phyloP scores from a whole-genome alignment of 2,888 invertebrate genomes.

The Drosophila fungiperda region DNA sequence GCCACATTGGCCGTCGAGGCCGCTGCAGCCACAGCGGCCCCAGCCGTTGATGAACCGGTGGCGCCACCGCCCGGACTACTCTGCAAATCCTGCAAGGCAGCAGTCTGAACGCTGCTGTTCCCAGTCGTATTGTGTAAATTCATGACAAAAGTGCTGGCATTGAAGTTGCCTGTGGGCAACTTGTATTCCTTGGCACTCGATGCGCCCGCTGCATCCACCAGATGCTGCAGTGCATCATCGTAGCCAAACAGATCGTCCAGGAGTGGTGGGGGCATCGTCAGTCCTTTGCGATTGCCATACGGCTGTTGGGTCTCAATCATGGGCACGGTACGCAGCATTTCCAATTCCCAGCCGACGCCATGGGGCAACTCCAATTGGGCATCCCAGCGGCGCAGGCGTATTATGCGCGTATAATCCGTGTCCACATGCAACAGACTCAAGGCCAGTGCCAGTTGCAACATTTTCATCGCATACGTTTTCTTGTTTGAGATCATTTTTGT shows the following conservation, averaged over 20 bases:
- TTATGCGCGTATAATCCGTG: slow-evolving; percentile 88
- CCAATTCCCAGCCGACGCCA: slow-evolving; percentile 84
- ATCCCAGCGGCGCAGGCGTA: slow-evolving; percentile 86
- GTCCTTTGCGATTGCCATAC: slow-evolving; percentile 84
- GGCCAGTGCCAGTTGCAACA: slow-evolving; percentile 92
- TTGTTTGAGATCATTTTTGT: slow-evolving; percentile 91
- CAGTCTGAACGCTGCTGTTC: slow-evolving; percentile 78
- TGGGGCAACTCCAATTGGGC: slow-evolving; percentile 82
- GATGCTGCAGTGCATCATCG: slow-evolving; percentile 87
- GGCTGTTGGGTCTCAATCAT: slow-evolving; percentile 83
- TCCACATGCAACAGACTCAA: slow-evolving; percentile 92
- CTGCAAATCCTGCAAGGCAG: slow-evolving; percentile 81
- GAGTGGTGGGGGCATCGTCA: slow-evolving; percentile 82
- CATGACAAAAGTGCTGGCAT: slow-evolving; percentile 87
- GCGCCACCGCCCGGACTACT: slow-evolving; percentile 37
- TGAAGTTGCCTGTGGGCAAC: slow-evolving; percentile 84
- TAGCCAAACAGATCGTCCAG: slow-evolving; percentile 85
- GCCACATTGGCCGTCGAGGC: slow-evolving; percentile 21
- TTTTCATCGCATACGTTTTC: slow-evolving; percentile 92
- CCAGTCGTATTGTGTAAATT: slow-evolving; percentile 86
- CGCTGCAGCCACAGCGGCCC: slow-evolving; percentile 12
- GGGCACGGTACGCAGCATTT: slow-evolving; percentile 83
- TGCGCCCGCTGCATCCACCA: not conserved
- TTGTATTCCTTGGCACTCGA: slow-evolving; percentile 45
- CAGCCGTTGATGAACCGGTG: slow-evolving; percentile 12